Base-by-base conservation (phyloP, 2,113 vertebrate species). In the Muntiacus muntjak region DNA sequence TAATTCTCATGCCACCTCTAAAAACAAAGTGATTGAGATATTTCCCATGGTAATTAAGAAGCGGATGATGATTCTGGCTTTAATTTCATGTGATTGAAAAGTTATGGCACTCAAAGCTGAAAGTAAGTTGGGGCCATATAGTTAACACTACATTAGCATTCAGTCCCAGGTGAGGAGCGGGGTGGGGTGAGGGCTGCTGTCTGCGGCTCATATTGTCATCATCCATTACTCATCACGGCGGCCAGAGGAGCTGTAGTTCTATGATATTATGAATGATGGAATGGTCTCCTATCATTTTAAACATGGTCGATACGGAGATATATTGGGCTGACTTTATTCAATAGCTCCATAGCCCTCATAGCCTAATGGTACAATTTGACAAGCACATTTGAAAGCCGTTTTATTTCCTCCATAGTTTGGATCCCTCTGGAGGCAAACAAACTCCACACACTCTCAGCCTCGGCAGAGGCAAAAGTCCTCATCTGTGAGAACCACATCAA, bases 81-180 rank as follows among this genome's bases (percentile, higher is more conserved):
- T 95, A 8, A 86, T 91, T 33, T 11, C 89, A 96, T 96, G 96
- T 74, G 26, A 54, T 43, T 96, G 62, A 96, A 97, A 98, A 97
- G 83, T 58, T 87, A 64, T 67, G 55, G 12, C n/a, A 52, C 52
- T 85, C 13, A 5, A 33, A 91, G 95, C 91, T 94, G 95, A 98
- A 90, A 47, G 91, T 89, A 92, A 97, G 78, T 45, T 2, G 78
- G 40, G 64, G 78, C 33, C 55, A 43, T 81, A 71, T 5, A 83
- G 62, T 89, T n/a, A 76, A 92, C 81, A 85, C 4, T 1, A 1
- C 9, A 30, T 97, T 88, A 94, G 5, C 15, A 16, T 94, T 90
- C 60, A 89, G 2, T 40, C 67, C 12, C 54, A 86, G 57, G n/a
- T 11, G 78, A 43, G 83, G 81, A 2, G 50, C 45, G 7, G 58